Base-by-base conservation (phyloP, 2,113 vertebrate genomes). In the Archocentrus centrarchus region DNA sequence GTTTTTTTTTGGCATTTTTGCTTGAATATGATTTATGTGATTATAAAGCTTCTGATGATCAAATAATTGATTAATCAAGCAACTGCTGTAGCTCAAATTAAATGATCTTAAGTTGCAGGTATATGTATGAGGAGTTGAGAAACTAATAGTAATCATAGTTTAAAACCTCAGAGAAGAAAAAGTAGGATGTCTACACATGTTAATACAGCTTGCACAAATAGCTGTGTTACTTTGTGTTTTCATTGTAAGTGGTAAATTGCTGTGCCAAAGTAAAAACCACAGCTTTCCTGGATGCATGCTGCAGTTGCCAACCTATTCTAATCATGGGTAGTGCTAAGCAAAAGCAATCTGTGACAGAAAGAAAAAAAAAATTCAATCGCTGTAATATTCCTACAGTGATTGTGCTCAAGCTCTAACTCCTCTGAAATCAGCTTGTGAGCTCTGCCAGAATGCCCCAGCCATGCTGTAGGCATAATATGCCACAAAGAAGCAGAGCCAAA, bases 401-500 rank as follows among this genome's bases (percentile, higher is more conserved):
- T 63, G 77, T 64, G 59, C 57, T 73, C 47, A 3, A 73, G 27
- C 68, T 73, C 68, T 2, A 70, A 63, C 84, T 62, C 59, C 81
- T 80, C 76, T 79, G 70, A 86, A 80, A 91, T 64, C 75, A 79
- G 75, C 62, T 80, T 39, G 30, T 15, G 27, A 22, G 44, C 70
- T 58, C 75, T 88, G 91, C 81, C 86, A 92, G 55, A 73, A 73
- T 73, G 59, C n/a, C 68, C 59, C 9, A 77, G 81, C 85, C 50
- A 24, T 76, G 77, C 91, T 86, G 82, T 79, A 81, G 81, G 84
- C 84, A 68, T 81, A 87, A 89, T 88, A 66, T 84, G 82, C 82
- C 78, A 82, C 59, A 17, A 76, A 77, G 80, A 84, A 66, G 70
- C 60, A 53, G 66, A 80, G 86, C 88, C 87, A 89, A 86, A 88